Base-by-base conservation (phyloP, 1,140 invertebrate species). In the Calycopis cecrops region DNA sequence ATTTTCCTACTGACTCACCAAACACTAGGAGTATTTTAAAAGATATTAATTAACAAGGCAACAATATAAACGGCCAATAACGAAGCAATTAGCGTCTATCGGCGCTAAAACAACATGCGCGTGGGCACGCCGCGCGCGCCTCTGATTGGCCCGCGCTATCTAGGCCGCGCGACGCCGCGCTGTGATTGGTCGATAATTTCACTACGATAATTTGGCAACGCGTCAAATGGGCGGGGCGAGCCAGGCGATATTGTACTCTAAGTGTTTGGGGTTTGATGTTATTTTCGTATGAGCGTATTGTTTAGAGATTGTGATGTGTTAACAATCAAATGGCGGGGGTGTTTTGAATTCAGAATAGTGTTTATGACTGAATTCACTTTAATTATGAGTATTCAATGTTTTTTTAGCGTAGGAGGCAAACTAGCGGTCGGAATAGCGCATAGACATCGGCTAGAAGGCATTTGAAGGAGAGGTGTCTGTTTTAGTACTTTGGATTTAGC, bases 131-230 rank as follows among this genome's bases (percentile, higher is more conserved):
- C 37, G 34, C 33, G 51, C 55, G 38, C 37, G 16, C 28, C 12
- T 40, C 14, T 17, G 18, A 65, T 69, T 69, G 67, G 67, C 18
- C 47, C 21, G 9, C 11, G 16, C 12, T 56, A 60, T 68, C 55
- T 65, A 60, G 63, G 63, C 51, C 63, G 42, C 10, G 8, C 17
- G 51, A 61, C 38, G 18, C 51, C 14, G 53, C 35, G 0, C n/a
- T 18, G 33, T 28, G 14, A 76, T 76, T 76, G 73, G 72, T 40
- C 17, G 58, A 16, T 44, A 17, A 34, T 58, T 58, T 59, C 53
- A 55, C 50, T 51, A 48, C 48, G 60, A 69, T 63, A 68, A 69
- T 76, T 78, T 78, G 75, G 75, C 75, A 74, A 66, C 56, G 59
- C 35, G 51, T 73, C 75, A 78, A 74, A 62, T 63, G 59, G 75